These are phyloP conservation scores for Drosophila nr. medialis DNA, from an alignment of 2,888 invertebrate genomes.

Conservation along the genomic window DNA sequence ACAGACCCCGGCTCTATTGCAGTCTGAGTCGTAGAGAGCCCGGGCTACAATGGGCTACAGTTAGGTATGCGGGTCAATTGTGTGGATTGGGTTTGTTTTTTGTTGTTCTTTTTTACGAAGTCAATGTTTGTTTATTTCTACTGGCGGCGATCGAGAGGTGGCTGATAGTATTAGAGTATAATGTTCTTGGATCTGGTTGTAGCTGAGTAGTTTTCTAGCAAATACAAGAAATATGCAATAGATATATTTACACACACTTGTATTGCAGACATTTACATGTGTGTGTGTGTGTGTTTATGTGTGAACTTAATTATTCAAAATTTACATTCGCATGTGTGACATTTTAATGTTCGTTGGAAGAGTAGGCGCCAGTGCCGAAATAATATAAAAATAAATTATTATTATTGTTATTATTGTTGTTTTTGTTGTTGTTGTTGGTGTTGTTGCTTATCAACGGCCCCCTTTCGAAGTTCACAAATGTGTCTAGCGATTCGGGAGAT, in stretches of 20 bases:
- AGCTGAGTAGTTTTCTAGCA: not conserved
- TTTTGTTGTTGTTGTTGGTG: not conserved
- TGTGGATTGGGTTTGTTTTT: constrained; percentile 22
- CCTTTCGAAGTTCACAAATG: constrained; percentile 55
- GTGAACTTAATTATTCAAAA: constrained; percentile 14
- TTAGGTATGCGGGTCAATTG: constrained; percentile 15
- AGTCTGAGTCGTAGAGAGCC: no score
- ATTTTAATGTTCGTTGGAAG: constrained; percentile 36
- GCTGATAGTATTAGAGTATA: constrained; percentile 30
- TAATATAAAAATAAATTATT: constrained; percentile 3
- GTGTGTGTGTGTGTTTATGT: not conserved
- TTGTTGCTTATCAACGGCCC: constrained; percentile 40
- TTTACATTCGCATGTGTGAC: constrained; percentile 24
- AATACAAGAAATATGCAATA: constrained; percentile 18
- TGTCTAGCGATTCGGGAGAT: constrained; percentile 49
- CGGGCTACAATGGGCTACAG: not conserved
- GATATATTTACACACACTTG: constrained; percentile 6
- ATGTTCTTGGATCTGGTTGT: constrained; percentile 25
- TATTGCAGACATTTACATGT: not conserved
- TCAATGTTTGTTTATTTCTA: constrained; percentile 51
- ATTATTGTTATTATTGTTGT: not conserved
- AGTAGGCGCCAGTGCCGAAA: constrained; percentile 31
- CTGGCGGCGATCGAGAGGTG: constrained; percentile 28
- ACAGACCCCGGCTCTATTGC: not conserved
- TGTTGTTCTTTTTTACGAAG: constrained; percentile 27